Evolutionary conservation across 92 coral and sea anemone species (phyloP).

Genomic region (Paragorgia papillata): DNA sequence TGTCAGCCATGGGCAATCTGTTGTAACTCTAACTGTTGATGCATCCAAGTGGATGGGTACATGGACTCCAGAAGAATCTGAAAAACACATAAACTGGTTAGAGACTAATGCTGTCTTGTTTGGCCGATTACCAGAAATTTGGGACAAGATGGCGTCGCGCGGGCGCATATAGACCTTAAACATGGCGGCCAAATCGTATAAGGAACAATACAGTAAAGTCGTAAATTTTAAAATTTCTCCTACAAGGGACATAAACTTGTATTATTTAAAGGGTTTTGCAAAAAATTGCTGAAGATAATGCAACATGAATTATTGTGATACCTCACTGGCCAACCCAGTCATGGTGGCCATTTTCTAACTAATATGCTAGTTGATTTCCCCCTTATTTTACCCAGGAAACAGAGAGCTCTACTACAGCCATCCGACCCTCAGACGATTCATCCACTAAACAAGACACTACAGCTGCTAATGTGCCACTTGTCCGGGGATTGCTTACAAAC

Average conservation of each 20-base stretch:
- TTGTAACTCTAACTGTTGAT: conserved; percentile 31
- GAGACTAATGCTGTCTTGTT: conserved; percentile 50
- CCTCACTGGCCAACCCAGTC: conserved; percentile 61
- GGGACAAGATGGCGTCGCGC: no score
- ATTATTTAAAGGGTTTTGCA: conserved; percentile 41
- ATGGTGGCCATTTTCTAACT: conserved; percentile 41
- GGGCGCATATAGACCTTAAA: no score
- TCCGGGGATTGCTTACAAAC: conserved; percentile 52
- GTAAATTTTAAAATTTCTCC: conserved; percentile 13
- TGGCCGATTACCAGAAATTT: no score
- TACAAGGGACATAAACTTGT: conserved; percentile 30
- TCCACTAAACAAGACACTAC: conserved; percentile 38
- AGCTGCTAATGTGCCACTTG: conserved; percentile 44
- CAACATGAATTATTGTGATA: conserved; percentile 45
- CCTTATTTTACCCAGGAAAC: conserved; percentile 39
- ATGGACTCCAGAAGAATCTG: conserved; percentile 46
- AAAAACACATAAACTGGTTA: conserved; percentile 59
- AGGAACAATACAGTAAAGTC: no score
- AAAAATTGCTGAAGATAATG: conserved; percentile 41
- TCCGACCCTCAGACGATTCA: conserved; percentile 14
- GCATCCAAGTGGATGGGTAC: conserved; percentile 55
- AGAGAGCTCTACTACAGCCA: conserved; percentile 40
- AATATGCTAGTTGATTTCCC: conserved; percentile 44
- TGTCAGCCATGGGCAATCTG: conserved; percentile 38
- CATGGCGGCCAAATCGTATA: no score